Percentiles rank a stretch among this genome's conserved stretches.
phyloP scores from a whole-genome alignment of 2,113 vertebrate genomes.

The Coptodon bakossiorum region DNA sequence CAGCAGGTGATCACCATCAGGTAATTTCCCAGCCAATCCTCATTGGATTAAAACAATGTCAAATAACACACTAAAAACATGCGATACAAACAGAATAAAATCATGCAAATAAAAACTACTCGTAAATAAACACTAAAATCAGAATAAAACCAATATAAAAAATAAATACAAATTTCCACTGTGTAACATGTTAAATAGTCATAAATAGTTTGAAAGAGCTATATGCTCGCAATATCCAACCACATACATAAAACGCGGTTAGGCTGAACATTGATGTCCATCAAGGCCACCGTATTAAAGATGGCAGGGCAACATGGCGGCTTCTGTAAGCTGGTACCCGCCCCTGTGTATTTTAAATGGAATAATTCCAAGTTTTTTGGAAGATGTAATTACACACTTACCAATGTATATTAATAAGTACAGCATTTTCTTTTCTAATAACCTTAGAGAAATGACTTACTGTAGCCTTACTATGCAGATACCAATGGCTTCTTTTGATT shows the following conservation, averaged over 20 bases:
- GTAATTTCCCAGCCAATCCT: neutral
- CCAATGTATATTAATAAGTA: neutral
- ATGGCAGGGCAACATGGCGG: neutral
- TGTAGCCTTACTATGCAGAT: neutral
- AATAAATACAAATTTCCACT: neutral
- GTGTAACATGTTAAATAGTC: neutral
- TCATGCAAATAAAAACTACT: neutral
- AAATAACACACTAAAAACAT: neutral
- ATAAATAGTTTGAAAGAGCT: neutral
- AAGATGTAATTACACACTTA: neutral
- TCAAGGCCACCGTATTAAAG: neutral
- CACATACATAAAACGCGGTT: neutral
- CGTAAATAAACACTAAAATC: neutral
- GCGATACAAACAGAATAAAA: neutral
- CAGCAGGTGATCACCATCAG: neutral
- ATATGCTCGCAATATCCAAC: accelerated
- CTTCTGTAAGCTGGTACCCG: accelerated
- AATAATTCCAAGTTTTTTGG: neutral
- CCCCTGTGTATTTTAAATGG: neutral
- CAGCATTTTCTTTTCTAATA: neutral
- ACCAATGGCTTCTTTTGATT: neutral
- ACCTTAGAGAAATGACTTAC: neutral
- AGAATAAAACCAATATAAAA: neutral
- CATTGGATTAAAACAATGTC: neutral
- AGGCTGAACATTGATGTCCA: neutral